Evolutionary conservation across 2,797 vertebrate species (phyloP), one percentile per base, ranked within the genome.

Genomic region (Cuniculus paca): DNA sequence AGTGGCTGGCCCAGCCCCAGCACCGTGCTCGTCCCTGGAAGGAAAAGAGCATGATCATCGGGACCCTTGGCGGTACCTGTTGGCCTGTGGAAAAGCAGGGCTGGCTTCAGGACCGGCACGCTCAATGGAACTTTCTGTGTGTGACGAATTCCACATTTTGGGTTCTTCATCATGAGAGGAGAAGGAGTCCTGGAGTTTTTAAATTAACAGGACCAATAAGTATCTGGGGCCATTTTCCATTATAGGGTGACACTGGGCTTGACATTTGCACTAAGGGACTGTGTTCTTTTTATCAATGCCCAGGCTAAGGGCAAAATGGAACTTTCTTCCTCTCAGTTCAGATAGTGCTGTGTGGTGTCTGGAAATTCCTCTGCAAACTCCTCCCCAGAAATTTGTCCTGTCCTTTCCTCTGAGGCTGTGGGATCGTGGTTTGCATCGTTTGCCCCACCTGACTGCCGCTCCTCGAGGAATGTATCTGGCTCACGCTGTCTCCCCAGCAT

Each of bases 151-250:
- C 70, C 85, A 77, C 72, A 78, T 85, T 95, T 79, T 60, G 61
- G 42, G 61, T 9, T 22, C 31, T 87, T 88, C 61, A 72, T 77
- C 78, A 94, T 82, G 72, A 79, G 85, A 91, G 88, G 50, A 93
- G 63, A 74, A 63, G 68, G 68, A 63, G 28, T 61, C 58, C 45
- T 93, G 86, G 68, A 17, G 52, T 97, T 50, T 48, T 80, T 60
- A 95, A 17, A 54, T 17, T 54, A 68, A 26, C 2, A 87, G 54
- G 26, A 94, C 86, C 36, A 93, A 31, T 86, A 86, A 42, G 75
- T 61, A 52, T 92, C 79, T 91, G 91, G 81, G 61, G 48, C 54
- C 31, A 92, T 26, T 95, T 95, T 95, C 75, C 36, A 68, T 72
- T 28, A 80, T 16, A 93, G 81, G 45, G 90, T 10, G 11, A 94